A percentile compares a stretch with the other conserved stretches of the same genome.
Conservation (phyloP, 2,113 vertebrate genomes). For the Numenius arquata region DNA sequence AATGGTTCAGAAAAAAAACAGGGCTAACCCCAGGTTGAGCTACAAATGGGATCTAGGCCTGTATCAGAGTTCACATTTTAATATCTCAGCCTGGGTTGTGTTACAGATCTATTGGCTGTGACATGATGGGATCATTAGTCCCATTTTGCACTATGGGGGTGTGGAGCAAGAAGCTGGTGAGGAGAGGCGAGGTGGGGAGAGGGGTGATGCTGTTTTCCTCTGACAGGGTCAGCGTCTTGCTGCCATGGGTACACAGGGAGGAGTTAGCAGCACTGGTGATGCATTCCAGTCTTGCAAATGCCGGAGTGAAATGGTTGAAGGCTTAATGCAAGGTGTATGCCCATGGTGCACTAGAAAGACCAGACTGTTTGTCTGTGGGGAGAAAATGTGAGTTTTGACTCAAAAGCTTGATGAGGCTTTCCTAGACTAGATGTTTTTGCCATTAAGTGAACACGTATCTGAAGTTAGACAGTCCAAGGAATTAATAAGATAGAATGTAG, state of each 20-base stretch:
- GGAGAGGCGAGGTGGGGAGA: not conserved
- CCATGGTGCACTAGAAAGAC: not conserved
- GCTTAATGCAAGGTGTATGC: not conserved
- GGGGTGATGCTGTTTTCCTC: not conserved
- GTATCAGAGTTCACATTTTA: constrained; percentile 48
- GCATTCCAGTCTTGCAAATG: not conserved
- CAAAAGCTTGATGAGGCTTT: not conserved
- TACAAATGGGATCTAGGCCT: constrained; percentile 46
- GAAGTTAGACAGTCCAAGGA: not conserved
- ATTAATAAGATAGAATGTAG: not conserved
- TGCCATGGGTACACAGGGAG: not conserved
- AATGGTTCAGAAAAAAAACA: constrained; percentile 52
- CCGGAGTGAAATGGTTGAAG: not conserved
- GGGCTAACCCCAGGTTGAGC: constrained; percentile 13
- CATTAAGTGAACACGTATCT: not conserved
- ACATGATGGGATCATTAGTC: not conserved
- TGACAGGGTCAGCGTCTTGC: not conserved
- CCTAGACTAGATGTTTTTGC: not conserved
- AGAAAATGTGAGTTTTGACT: not conserved
- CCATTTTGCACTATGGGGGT: not conserved
- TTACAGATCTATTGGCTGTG: not conserved
- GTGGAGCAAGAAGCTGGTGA: not conserved
- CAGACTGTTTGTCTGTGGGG: not conserved
- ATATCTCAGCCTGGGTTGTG: constrained; percentile 6
- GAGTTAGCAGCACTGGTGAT: not conserved